Conservation (phyloP, 2,113 vertebrate genomes). For the Bostrychus sinensis region DNA sequence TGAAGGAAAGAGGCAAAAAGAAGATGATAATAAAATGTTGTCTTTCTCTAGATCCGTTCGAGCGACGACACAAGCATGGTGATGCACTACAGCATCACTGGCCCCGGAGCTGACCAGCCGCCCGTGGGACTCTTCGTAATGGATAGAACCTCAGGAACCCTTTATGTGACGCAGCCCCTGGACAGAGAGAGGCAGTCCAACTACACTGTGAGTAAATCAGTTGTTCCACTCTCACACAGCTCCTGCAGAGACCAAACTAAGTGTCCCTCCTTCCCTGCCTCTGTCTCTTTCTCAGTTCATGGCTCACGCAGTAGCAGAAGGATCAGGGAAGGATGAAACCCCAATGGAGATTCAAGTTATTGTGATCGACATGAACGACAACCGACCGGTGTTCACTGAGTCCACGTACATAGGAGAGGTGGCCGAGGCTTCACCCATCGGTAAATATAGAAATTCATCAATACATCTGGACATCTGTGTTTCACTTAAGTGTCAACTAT, state of each 20-base stretch:
- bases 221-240: too few species aligned
- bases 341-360: slow-evolving; percentile 68
- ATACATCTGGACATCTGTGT: too few species aligned
- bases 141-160: slow-evolving; percentile 13
- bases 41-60: slow-evolving; percentile 66
- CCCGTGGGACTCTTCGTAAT: slow-evolving; percentile 64
- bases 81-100: slow-evolving; percentile 69
- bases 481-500: too few species aligned
- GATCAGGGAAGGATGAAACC: background rate
- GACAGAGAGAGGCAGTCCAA: slow-evolving; percentile 55
- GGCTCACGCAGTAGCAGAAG: slow-evolving; percentile 33
- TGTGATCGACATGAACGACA: too few species aligned
- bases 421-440: slow-evolving; percentile 55
- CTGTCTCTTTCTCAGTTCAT: slow-evolving; percentile 47
- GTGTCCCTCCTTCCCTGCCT: too few species aligned
- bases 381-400: slow-evolving; percentile 66
- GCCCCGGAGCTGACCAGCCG: slow-evolving; percentile 62
- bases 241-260: too few species aligned
- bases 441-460: slow-evolving; percentile 33
- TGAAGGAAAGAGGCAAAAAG: too few species aligned
- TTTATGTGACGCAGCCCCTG: slow-evolving; percentile 65
- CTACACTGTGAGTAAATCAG: slow-evolving; percentile 25
- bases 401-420: slow-evolving; percentile 64
- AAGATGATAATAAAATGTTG: background rate
- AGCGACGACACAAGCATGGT: background rate